phyloP scores from a whole-genome alignment of 2,888 invertebrate species.

The Leucozona laternaria region DNA sequence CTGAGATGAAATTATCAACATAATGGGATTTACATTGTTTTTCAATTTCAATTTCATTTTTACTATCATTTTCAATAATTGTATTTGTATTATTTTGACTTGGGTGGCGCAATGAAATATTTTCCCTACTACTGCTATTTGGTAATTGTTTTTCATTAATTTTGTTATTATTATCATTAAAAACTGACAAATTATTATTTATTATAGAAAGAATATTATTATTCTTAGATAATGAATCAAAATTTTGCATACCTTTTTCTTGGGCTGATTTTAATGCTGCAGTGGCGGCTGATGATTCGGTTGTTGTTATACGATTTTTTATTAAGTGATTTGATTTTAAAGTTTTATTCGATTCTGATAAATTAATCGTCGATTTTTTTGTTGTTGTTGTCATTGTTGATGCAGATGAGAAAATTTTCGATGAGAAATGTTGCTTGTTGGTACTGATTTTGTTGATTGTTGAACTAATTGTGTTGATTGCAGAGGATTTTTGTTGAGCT shows the following conservation, averaged over 20 bases:
- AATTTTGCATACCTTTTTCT: slow-evolving; percentile 72
- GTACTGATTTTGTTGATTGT: slow-evolving; percentile 51
- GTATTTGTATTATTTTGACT: slow-evolving; percentile 43
- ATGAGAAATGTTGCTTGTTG: slow-evolving; percentile 53
- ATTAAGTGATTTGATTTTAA: slow-evolving; percentile 9
- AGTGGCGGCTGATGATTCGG: slow-evolving; percentile 19
- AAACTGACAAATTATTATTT: slow-evolving; percentile 71
- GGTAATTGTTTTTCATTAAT: slow-evolving; percentile 45
- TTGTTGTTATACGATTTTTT: slow-evolving; percentile 24
- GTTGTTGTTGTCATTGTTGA: background rate
- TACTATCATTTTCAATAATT: slow-evolving; percentile 8
- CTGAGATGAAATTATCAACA: slow-evolving; percentile 57
- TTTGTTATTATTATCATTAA: slow-evolving; percentile 59
- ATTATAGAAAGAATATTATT: slow-evolving; percentile 37
- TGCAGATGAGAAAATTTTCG: slow-evolving; percentile 27
- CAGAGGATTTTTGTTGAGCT: slow-evolving; percentile 1
- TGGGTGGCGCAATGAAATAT: slow-evolving; percentile 75
- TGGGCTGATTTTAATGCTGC: slow-evolving; percentile 57
- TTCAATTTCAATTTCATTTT: slow-evolving; percentile 18
- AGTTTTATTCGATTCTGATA: slow-evolving; percentile 17
- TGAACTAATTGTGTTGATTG: slow-evolving; percentile 26
- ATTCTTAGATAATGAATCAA: slow-evolving; percentile 64
- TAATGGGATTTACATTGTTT: slow-evolving; percentile 59
- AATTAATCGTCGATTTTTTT: background rate
- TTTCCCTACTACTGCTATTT: slow-evolving; percentile 64